Evolutionary conservation across 2,113 vertebrate genomes (phyloP).

Genomic region (Oncorhynchus masou): DNA sequence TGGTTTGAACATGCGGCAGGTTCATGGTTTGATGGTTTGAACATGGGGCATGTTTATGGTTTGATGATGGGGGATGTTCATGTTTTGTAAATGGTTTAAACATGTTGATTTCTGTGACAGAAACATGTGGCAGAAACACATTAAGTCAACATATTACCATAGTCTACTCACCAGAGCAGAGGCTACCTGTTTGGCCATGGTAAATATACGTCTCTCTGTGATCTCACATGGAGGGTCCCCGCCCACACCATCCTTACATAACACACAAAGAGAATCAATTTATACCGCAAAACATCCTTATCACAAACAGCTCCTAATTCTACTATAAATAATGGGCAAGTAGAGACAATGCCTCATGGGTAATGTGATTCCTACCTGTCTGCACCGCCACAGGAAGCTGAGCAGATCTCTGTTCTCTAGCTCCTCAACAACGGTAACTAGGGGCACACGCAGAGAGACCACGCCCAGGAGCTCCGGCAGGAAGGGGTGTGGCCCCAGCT

Average conservation of each 20-base stretch:
- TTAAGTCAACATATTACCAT: too few species aligned
- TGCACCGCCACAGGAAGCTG: slow-evolving; percentile 73
- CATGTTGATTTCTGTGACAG: too few species aligned
- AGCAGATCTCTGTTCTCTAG: slow-evolving; percentile 76
- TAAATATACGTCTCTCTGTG: slow-evolving; percentile 72
- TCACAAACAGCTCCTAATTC: not conserved
- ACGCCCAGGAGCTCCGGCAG: slow-evolving; percentile 76
- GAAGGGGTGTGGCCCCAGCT: slow-evolving; percentile 77
- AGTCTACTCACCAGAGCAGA: slow-evolving; percentile 71
- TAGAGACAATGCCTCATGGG: not conserved
- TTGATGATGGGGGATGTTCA: too few species aligned
- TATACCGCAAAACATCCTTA: not conserved
- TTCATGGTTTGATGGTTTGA: too few species aligned
- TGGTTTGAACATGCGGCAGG: too few species aligned
- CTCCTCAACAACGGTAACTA: slow-evolving; percentile 76
- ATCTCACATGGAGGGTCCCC: slow-evolving; percentile 64
- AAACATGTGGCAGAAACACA: too few species aligned
- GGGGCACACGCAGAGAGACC: slow-evolving; percentile 71
- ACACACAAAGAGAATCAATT: not conserved
- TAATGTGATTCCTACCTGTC: slow-evolving; percentile 56
- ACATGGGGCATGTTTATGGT: too few species aligned
- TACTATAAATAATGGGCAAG: not conserved
- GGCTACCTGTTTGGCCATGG: slow-evolving; percentile 73
- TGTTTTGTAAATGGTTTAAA: too few species aligned
- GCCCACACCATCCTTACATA: slow-evolving; percentile 53